Percentiles rank a stretch among this genome's conserved stretches.
These are phyloP conservation scores for Stratiomys singularior DNA, from an alignment of 2,888 invertebrate species.

Conservation along the genomic window DNA sequence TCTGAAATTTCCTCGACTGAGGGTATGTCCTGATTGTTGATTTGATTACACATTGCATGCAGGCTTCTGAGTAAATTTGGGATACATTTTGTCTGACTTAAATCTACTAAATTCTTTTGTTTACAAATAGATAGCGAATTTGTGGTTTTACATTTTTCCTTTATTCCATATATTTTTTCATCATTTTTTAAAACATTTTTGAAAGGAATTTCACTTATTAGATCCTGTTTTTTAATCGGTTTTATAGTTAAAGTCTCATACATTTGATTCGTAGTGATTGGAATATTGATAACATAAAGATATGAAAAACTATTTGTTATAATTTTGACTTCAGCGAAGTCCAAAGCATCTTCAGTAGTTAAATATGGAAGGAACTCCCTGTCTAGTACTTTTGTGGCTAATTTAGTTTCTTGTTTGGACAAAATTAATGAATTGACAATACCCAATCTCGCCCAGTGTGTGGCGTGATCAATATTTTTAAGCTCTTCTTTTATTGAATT, in stretches of 20 bases:
- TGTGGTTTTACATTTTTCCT: no score
- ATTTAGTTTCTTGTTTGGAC: no score
- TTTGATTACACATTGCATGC: neutral
- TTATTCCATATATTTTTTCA: neutral
- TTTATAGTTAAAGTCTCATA: neutral
- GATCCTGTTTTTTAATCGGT: neutral
- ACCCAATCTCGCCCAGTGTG: neutral
- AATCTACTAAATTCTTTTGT: no score
- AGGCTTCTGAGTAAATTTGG: neutral
- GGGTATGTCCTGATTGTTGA: slow-evolving; percentile 9
- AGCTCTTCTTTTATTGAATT: slow-evolving; percentile 7
- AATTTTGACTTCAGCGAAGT: no score
- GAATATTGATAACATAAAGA: slow-evolving; percentile 16
- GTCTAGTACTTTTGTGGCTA: neutral
- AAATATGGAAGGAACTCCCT: neutral
- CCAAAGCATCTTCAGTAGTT: no score
- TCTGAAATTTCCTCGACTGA: no score
- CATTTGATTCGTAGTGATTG: neutral
- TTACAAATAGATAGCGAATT: neutral
- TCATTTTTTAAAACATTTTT: neutral
- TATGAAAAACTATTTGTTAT: neutral
- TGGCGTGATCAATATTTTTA: neutral
- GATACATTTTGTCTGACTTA: neutral
- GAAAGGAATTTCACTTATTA: no score
- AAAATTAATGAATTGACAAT: no score